Base-by-base conservation (phyloP, 2,888 invertebrate genomes). In the Elegia similella region DNA sequence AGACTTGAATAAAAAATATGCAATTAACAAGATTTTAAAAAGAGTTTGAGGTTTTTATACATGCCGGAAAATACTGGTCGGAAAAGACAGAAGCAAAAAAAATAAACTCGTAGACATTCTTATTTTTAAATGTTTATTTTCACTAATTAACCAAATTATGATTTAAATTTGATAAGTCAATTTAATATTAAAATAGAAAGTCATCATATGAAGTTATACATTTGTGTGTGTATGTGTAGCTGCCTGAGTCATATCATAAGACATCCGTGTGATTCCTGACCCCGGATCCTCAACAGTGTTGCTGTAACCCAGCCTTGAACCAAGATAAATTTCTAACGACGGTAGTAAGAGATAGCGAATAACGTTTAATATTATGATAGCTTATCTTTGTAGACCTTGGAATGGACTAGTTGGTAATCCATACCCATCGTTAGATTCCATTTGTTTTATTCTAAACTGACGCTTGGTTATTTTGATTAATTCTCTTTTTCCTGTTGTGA, bases 211-310 rank as follows among this genome's bases (percentile, higher is more conserved):
- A 23, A 3, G 23, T 23, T 23, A 23, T 2, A 23, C 5, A 23
- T 3, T 23, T 3, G 23, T 23, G 23, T 12, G 38, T 12, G 12
- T n/a, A 38, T 10, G 10, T 7, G 34, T 34, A 5, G 5, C 1
- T 10, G 10, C 38, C 46, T 59, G 55, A 57, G 55, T 59, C 61
- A 63, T 47, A 54, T 59, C 61, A 63, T 47, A 54, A 17, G 52
- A 57, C 30, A 17, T 8, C n/a, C 17, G 16, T 58, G 58, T 59
- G 59, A 46, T 17, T 23, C n/a, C 58, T 61, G 63, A 61, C 46
- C 58, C 43, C 70, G 70, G 70, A 70, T 67, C 34, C 55, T 42
- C 42, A 48, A 52, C 52, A 69, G 59, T 64, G 72, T 69, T 65
- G 64, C 59, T 12, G 56, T 56, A 44, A 52, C 44, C 57, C n/a